These are phyloP conservation scores for Ceyx margarethae DNA, from an alignment of 2,113 vertebrate species.

Conservation along the genomic window DNA sequence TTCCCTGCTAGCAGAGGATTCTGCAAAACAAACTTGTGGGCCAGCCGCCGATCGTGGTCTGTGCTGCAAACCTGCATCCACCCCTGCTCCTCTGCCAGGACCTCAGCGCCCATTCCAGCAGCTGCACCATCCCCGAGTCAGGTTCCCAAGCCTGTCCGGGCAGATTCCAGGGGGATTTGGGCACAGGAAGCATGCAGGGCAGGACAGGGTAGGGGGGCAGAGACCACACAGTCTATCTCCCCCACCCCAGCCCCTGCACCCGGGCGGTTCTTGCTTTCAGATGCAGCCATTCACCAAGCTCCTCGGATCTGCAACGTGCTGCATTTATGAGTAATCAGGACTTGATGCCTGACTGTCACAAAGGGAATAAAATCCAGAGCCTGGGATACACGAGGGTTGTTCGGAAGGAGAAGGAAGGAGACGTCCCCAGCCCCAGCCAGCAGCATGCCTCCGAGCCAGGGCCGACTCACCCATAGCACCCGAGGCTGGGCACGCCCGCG, in stretches of 20 bases:
- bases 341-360: background rate
- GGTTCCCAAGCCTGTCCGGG: background rate
- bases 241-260: rapidly evolving
- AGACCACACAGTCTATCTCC: background rate
- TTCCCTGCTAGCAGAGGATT: background rate
- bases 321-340: constrained; percentile 53
- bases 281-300: background rate
- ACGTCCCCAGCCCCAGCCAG: no score
- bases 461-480: background rate
- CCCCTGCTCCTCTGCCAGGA: background rate
- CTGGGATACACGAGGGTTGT: background rate
- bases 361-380: background rate
- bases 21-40: background rate
- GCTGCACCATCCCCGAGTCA: rapidly evolving
- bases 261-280: background rate
- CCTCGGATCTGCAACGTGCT: background rate
- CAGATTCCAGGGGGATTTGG: background rate
- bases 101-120: rapidly evolving
- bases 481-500: rapidly evolving
- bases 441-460: background rate
- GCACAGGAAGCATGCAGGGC: rapidly evolving
- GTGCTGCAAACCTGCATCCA: background rate
- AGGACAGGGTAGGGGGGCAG: background rate
- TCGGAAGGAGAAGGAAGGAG: background rate
- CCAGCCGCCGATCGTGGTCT: rapidly evolving